phyloP scores from a whole-genome alignment of 1,140 invertebrate genomes.

The Meteorus sp. region DNA sequence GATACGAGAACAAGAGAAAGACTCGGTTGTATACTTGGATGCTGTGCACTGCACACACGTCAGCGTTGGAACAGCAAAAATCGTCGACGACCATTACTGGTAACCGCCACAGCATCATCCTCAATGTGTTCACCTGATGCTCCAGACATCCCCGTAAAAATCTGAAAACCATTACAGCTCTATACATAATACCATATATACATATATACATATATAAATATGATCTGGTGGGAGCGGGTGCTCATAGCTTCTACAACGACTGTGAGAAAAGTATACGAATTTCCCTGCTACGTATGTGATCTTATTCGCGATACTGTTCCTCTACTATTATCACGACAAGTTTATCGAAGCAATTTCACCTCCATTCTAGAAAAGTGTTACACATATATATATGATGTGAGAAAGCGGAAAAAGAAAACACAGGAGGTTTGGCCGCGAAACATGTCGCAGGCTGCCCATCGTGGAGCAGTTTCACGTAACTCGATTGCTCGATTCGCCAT shows the following conservation, averaged over 20 bases:
- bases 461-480: constrained; percentile 12
- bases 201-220: constrained; percentile 7
- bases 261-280: constrained; percentile 11
- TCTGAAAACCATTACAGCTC: constrained; percentile 46
- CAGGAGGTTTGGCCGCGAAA: not conserved
- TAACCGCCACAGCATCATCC: not conserved
- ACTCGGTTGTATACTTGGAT: no score
- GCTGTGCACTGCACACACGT: not conserved
- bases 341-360: constrained; percentile 35
- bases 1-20: constrained; percentile 1
- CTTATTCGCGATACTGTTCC: constrained; percentile 30
- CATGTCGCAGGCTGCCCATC: constrained; percentile 7
- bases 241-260: no score
- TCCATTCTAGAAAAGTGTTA: constrained; percentile 30
- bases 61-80: constrained; percentile 17
- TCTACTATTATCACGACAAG: constrained; percentile 34
- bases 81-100: constrained; percentile 19
- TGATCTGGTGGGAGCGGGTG: constrained; percentile 8
- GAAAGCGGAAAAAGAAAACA: not conserved
- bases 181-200: constrained; percentile 15
- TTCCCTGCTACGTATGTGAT: constrained; percentile 3
- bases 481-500: constrained; percentile 22
- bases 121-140: constrained; percentile 7
- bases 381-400: no score
- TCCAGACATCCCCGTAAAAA: constrained; percentile 34